phyloP scores from a whole-genome alignment of 1,140 invertebrate genomes.

The Drosophila novamexicana region DNA sequence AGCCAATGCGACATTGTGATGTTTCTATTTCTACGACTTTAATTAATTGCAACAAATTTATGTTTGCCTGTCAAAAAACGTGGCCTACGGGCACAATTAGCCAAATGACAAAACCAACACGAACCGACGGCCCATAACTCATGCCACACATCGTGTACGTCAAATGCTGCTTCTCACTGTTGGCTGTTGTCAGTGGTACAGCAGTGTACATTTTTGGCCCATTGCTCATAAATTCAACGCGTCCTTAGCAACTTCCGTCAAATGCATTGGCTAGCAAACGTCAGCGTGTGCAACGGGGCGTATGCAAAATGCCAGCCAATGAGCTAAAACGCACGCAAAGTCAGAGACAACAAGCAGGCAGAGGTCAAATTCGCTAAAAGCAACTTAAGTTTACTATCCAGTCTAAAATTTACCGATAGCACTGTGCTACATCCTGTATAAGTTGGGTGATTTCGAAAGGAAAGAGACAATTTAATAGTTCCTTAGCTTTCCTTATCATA shows the following conservation, averaged over 20 bases:
- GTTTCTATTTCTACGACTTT: conserved; percentile 73
- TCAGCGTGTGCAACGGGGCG: conserved; percentile 41
- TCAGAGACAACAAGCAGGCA: conserved; percentile 13
- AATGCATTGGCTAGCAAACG: conserved; percentile 20
- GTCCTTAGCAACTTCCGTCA: conserved; percentile 51
- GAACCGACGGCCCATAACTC: conserved; percentile 63
- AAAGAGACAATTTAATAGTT: too few species aligned
- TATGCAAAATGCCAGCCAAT: conserved; percentile 48
- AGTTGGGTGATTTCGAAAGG: neutral
- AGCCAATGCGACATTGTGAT: conserved; percentile 42
- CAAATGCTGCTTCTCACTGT: conserved; percentile 18
- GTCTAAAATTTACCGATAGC: conserved; percentile 25
- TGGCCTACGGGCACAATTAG: conserved; percentile 77
- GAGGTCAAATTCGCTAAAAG: neutral
- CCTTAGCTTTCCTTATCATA: too few species aligned
- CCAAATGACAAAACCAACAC: conserved; percentile 76
- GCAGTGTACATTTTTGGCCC: conserved; percentile 17
- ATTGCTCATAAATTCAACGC: conserved; percentile 37
- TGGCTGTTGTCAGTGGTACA: conserved; percentile 10
- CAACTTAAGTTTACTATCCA: conserved; percentile 9
- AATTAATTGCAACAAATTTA: conserved; percentile 82
- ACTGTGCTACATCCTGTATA: conserved; percentile 5
- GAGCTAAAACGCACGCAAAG: conserved; percentile 44
- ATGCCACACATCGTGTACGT: conserved; percentile 37
- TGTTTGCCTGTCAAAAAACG: conserved; percentile 63